Evolutionary conservation across 2,797 vertebrate genomes (phyloP).

Genomic region (Gorsachius magnificus): DNA sequence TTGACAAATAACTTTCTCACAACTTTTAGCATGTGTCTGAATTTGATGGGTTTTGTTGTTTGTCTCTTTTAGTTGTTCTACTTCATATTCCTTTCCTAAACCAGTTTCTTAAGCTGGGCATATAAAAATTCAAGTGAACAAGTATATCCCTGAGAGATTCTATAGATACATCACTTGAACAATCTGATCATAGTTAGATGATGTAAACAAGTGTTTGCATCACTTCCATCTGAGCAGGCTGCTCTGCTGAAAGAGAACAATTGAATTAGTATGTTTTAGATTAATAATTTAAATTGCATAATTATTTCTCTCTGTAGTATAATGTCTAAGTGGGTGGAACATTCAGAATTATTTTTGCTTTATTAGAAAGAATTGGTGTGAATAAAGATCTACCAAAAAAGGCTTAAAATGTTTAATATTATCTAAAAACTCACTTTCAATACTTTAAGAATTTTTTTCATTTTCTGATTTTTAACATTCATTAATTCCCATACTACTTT

Average conservation of each 20-base stretch:
- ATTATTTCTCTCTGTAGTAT: background rate
- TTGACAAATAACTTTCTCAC: background rate
- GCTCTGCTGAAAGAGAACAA: background rate
- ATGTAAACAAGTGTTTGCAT: background rate
- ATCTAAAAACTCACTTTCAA: rapidly evolving
- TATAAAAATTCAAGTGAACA: background rate
- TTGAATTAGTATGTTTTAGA: background rate
- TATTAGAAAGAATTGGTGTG: background rate
- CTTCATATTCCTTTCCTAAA: background rate
- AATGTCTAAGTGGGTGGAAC: background rate
- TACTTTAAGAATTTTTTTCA: background rate
- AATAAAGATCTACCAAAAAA: background rate
- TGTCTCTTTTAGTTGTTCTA: background rate
- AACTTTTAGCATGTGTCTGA: background rate
- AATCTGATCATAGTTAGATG: background rate
- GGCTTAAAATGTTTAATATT: background rate
- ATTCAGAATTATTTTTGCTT: background rate
- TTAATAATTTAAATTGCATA: background rate
- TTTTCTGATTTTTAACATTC: background rate
- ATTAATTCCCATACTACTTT: background rate
- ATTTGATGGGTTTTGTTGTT: background rate
- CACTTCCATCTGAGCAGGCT: background rate
- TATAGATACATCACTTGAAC: background rate
- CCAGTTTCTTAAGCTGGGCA: background rate
- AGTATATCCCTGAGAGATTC: background rate